Conservation (phyloP, 2,888 invertebrate species). For the Nipponacmea schrenckii region DNA sequence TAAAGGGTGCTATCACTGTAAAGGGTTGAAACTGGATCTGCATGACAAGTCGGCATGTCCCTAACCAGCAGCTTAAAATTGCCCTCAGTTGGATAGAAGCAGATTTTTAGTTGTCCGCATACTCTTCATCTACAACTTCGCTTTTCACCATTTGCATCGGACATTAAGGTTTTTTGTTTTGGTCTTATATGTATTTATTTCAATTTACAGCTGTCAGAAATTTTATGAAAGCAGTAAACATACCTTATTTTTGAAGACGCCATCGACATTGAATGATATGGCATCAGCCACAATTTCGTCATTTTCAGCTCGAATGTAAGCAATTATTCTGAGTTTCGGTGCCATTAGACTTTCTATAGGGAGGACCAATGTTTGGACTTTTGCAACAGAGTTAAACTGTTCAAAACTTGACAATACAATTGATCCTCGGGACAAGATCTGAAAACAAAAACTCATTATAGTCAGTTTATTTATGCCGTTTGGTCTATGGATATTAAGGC, state of each 20-base stretch:
- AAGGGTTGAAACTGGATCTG: not conserved
- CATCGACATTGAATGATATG: constrained; percentile 72
- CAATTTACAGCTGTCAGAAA: no score
- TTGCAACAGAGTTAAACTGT: constrained; percentile 9
- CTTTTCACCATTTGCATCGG: no score
- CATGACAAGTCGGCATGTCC: no score
- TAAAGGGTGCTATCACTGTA: not conserved
- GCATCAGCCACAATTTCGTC: constrained; percentile 74
- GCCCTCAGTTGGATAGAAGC: no score
- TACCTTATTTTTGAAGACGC: constrained; percentile 74
- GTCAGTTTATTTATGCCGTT: no score
- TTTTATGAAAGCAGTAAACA: not conserved
- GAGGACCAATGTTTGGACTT: constrained; percentile 16
- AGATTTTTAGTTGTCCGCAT: no score
- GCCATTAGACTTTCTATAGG: constrained; percentile 36
- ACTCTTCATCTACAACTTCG: no score
- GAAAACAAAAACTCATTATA: not conserved
- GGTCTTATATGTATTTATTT: no score
- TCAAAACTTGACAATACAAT: constrained; percentile 21
- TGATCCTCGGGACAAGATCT: constrained; percentile 33
- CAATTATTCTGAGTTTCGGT: constrained; percentile 64
- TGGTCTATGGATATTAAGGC: no score
- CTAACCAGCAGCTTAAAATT: no score
- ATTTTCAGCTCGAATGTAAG: constrained; percentile 72
- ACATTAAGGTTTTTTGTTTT: no score